Evolutionary conservation across 1,140 invertebrate species (phyloP).

Genomic region (Drosophila gunungcola): DNA sequence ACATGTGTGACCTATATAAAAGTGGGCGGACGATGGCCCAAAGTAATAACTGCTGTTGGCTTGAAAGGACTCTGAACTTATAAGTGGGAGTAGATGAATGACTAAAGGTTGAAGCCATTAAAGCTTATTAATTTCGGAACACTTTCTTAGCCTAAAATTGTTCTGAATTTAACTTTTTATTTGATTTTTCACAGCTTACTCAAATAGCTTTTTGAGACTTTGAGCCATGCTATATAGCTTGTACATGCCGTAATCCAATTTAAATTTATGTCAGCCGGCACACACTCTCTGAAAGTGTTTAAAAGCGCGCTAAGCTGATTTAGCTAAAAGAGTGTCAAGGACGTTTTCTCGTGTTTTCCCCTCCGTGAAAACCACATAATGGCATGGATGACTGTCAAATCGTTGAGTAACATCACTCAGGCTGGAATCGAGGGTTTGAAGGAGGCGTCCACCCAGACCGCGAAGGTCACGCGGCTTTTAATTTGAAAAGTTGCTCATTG

Average conservation of each 20-base stretch:
- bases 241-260: conserved; percentile 60
- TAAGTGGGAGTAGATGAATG: conserved; percentile 4
- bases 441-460: conserved; percentile 15
- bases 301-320: conserved; percentile 52
- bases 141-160: too few relatives aligned
- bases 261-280: conserved; percentile 53
- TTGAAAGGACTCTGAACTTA: conserved; percentile 10
- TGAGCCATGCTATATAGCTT: conserved; percentile 47
- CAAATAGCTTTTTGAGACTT: conserved; percentile 12
- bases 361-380: conserved; percentile 30
- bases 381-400: conserved; percentile 46
- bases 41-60: conserved; percentile 48
- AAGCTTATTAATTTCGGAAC: background rate
- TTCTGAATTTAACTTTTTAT: too few relatives aligned
- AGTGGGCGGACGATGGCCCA: conserved; percentile 22
- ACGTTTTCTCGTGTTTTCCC: conserved; percentile 16
- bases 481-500: conserved; percentile 53
- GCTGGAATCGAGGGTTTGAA: background rate
- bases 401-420: conserved; percentile 15
- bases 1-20: conserved; percentile 59
- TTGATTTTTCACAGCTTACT: too few relatives aligned
- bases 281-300: conserved; percentile 30
- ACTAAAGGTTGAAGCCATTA: conserved; percentile 12
- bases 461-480: conserved; percentile 54
- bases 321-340: conserved; percentile 34